Evolutionary conservation across 2,113 vertebrate genomes (phyloP).

Genomic region (Eolophus roseicapilla): DNA sequence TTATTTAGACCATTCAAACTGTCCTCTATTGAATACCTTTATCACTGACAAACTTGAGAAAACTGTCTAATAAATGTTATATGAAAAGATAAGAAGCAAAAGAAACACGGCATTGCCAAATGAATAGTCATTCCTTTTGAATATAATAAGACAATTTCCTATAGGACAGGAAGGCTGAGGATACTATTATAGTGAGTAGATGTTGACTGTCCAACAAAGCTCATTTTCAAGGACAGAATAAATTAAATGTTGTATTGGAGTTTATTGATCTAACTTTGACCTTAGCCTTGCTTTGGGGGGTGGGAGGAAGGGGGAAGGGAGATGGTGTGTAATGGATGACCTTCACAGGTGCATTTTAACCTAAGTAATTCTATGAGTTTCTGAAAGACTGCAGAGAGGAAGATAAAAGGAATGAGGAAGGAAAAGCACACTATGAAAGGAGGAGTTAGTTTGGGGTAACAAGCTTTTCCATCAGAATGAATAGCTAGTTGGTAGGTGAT

Average conservation of each 20-base stretch:
- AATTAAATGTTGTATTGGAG: background rate
- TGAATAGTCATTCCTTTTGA: background rate
- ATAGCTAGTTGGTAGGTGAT: background rate
- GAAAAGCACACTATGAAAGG: background rate
- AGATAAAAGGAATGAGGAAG: background rate
- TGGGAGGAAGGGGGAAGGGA: background rate
- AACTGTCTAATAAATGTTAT: background rate
- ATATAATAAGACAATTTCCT: background rate
- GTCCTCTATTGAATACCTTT: constrained; percentile 1
- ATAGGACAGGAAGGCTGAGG: background rate
- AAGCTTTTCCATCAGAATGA: background rate
- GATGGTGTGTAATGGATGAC: background rate
- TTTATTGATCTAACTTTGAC: background rate
- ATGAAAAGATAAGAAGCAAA: background rate
- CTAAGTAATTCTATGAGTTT: background rate
- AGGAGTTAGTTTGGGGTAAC: background rate
- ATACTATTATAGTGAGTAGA: background rate
- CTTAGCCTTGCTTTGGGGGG: background rate
- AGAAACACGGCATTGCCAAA: background rate
- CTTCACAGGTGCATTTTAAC: background rate
- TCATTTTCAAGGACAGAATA: background rate
- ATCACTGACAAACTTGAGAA: constrained; percentile 14
- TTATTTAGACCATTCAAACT: constrained; percentile 30
- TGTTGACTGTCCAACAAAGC: background rate
- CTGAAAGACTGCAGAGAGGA: background rate